Base-by-base conservation (phyloP, 2,888 invertebrate genomes). In the Erannis defoliaria region DNA sequence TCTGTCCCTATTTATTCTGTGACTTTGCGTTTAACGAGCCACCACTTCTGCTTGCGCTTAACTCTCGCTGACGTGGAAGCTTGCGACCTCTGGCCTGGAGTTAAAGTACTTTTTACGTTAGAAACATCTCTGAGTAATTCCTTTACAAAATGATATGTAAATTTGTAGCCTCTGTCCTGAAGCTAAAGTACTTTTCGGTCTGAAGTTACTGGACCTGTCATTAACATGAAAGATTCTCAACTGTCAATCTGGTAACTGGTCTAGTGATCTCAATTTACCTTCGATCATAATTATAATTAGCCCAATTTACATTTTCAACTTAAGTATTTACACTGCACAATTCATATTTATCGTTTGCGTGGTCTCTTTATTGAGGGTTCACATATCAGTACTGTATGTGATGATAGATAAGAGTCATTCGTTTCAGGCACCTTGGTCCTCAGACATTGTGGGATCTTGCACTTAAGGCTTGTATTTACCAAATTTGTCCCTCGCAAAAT, bases 21-120 rank as follows among this genome's bases (percentile, higher is more conserved):
- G 26, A 38, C 14, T 16, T 26, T 50, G 37, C 16, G 31, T 42
- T 33, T 54, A 43, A 54, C 54, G 54, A 54, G 54, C 31, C 23
- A 1, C 38, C 23, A 31, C 54, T 54, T 43, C 21, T 26, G 43
- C 54, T 33, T 54, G 33, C 38, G 26, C 50, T 50, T 14, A 23
- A 12, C 35, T 21, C 26, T 19, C 14, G 35, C 16, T 50, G 26
- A 16, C 23, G 23, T 5, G 5, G 50, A 38, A 26, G 26, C 26
- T 37, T 37, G 37, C 14, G 10, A 21, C 49, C 14, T 37, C 23
- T 49, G 49, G 9, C 14, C 23, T 49, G 14, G 35, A 37, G 9
- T 9, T 37, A 49, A 49, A 49, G 37, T 21, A 23, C 5, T 35
- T 23, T 49, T 49, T 37, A 14, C 16, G 10, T 10, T 10, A 26